Evolutionary conservation across 2,888 invertebrate species (phyloP).

Genomic region (Acrocyrtus sp.): DNA sequence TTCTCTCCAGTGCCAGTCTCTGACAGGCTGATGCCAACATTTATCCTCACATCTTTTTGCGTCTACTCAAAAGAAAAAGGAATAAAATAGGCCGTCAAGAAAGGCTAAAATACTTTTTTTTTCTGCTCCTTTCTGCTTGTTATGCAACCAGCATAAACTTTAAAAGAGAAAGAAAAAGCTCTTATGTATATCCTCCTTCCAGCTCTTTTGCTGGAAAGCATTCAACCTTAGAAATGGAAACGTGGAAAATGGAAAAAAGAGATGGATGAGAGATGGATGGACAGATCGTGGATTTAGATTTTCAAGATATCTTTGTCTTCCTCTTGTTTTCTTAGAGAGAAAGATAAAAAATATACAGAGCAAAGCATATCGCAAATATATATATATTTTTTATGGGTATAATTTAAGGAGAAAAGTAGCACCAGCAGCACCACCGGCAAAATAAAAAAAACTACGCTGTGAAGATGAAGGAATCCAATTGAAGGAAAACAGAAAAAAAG

Average conservation of each 20-base stretch:
- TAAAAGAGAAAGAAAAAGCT: no score
- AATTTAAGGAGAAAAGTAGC: no score
- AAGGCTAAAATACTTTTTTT: not conserved
- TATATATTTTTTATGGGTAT: no score
- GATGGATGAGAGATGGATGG: conserved; percentile 31
- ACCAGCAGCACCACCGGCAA: no score
- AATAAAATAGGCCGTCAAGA: not conserved
- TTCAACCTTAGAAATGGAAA: conserved; percentile 5
- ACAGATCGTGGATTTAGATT: conserved; percentile 27
- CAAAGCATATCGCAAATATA: no score
- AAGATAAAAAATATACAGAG: not conserved
- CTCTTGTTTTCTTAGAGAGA: not conserved
- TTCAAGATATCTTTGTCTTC: conserved; percentile 35
- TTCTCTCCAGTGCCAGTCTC: not conserved
- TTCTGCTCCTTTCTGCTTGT: conserved; percentile 9
- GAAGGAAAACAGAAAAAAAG: no score
- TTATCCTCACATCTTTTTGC: not conserved
- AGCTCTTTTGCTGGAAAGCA: conserved; percentile 29
- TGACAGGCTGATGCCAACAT: not conserved
- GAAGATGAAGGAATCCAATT: not conserved
- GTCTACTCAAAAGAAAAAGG: not conserved
- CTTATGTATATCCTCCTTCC: no score
- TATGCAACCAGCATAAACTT: conserved; percentile 26
- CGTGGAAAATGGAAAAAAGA: conserved; percentile 1
- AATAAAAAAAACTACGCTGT: not conserved